Evolutionary conservation across 2,888 invertebrate species (phyloP), one percentile per base, ranked within the genome.

Genomic region (Pollenia griseotomentosa): DNA sequence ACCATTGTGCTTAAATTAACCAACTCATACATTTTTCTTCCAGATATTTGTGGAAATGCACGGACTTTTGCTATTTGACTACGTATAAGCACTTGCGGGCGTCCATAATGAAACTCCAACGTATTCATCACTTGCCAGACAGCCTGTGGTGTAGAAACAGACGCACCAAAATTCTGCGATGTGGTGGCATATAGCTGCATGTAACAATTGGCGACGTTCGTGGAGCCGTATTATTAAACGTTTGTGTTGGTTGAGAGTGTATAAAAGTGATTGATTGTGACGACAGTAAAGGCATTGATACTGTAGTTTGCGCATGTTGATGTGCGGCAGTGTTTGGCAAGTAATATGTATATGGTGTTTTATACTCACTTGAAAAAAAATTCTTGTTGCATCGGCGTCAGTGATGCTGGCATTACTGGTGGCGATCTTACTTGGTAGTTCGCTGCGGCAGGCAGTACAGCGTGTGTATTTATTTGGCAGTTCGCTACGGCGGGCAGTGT

Each of bases 61-160:
- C 71, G 70, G 3, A 71, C 68, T 33, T 68, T 68, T n/a, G 53
- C 55, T 16, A 70, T 53, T 70, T 70, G 55, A 12, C 70, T 70
- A 5, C 70, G 53, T n/a, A 70, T 70, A 9, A 53, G 55, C 46
- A 86, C 12, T 44, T 89, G 88, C 2, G 88, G 87, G 0, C 89
- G 85, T n/a, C 88, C 88, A 74, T 73, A 89, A 40, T 88, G 88
- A 73, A 89, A 88, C 46, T 89, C 85, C 46, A 89, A 44, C 10
- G 81, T 82, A 4, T 23, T 73, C 51, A 88, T 85, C 9, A 88
- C 83, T 9, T 71, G 77, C 14, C 61, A 10, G 1, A 88, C 6
- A 46, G 44, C 2, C 46, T 16, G 75, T 53, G 82, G 57, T 48
- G 46, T 65, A 40, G 40, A 14, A n/a, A 53, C 8, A 53, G 59